Conservation (phyloP, 2,797 vertebrate genomes). For the Tiaroga cobitis region DNA sequence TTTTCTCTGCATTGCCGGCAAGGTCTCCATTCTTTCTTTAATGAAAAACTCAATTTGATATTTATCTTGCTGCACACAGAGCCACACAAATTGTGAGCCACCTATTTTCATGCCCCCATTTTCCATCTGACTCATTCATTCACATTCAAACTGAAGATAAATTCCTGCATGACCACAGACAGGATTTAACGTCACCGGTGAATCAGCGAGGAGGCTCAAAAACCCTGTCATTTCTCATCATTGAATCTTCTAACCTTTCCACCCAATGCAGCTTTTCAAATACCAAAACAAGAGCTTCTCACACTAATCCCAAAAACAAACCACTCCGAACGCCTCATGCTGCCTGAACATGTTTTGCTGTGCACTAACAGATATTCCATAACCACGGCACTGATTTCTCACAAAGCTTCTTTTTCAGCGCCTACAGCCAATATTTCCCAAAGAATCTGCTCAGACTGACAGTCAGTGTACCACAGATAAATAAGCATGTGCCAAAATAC, state of each 20-base stretch:
- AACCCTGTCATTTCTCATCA: conserved; percentile 5
- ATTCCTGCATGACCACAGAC: conserved; percentile 11
- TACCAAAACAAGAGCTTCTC: conserved; percentile 41
- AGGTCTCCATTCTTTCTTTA: conserved; percentile 43
- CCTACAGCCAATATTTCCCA: conserved; percentile 25
- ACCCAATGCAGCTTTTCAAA: conserved; percentile 32
- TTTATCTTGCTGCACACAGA: conserved; percentile 38
- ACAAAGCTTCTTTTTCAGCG: conserved; percentile 12
- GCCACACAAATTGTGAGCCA: conserved; percentile 21
- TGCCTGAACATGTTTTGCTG: conserved; percentile 47
- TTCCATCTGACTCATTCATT: conserved; percentile 9
- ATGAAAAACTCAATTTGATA: conserved; percentile 52
- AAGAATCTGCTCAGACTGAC: neutral
- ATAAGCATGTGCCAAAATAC: neutral
- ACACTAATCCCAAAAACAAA: conserved; percentile 42
- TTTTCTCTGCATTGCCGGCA: conserved; percentile 36
- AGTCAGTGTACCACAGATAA: neutral
- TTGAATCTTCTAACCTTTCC: conserved; percentile 30
- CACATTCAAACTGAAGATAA: conserved; percentile 46
- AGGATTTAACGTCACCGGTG: conserved; percentile 6
- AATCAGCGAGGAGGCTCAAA: conserved; percentile 26
- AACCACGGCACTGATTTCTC: conserved; percentile 13
- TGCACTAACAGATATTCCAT: conserved; percentile 7
- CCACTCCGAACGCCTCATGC: conserved; percentile 20
- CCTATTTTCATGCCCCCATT: conserved; percentile 20